Percentiles rank a stretch among this genome's conserved stretches.
Evolutionary conservation across 2,888 invertebrate genomes (phyloP).

Genomic region (Keiferia lycopersicella): DNA sequence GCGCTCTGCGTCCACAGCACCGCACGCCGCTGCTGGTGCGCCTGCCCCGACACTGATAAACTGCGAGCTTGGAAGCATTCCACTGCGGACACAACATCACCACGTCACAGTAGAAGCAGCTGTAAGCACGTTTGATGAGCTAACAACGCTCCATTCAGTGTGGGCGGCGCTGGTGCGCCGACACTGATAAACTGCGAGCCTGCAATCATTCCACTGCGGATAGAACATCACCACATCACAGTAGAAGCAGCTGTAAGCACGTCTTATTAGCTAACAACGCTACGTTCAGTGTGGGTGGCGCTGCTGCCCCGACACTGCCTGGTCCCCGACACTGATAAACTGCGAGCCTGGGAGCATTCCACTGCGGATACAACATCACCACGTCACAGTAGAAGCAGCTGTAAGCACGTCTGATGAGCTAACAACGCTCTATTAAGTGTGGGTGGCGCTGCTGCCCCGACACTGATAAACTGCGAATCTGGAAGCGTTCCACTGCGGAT

Average conservation of each 20-base stretch:
- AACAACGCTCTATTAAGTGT: too few relatives aligned
- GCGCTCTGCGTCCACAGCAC: conserved; percentile 55
- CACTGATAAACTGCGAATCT: too few relatives aligned
- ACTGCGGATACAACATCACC: conserved; percentile 6
- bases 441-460: too few relatives aligned
- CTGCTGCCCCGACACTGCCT: conserved; percentile 48
- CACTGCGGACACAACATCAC: conserved; percentile 5
- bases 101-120: too few relatives aligned
- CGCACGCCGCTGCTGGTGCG: conserved; percentile 37
- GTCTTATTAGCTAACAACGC: too few relatives aligned
- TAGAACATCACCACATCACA: background rate
- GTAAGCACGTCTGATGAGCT: too few relatives aligned
- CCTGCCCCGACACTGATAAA: conserved; percentile 55
- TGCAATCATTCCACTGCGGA: conserved; percentile 14
- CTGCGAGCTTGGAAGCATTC: conserved; percentile 30
- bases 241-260: too few relatives aligned
- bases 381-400: background rate
- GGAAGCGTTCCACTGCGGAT: too few relatives aligned
- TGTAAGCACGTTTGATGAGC: too few relatives aligned
- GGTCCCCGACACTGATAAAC: conserved; percentile 57
- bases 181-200: conserved; percentile 54
- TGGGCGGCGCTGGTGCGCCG: conserved; percentile 44
- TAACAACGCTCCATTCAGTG: too few relatives aligned
- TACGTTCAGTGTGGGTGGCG: too few relatives aligned
- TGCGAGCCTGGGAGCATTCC: conserved; percentile 21